Conservation (phyloP, 2,888 invertebrate species). For the Halocaridina rubra region DNA sequence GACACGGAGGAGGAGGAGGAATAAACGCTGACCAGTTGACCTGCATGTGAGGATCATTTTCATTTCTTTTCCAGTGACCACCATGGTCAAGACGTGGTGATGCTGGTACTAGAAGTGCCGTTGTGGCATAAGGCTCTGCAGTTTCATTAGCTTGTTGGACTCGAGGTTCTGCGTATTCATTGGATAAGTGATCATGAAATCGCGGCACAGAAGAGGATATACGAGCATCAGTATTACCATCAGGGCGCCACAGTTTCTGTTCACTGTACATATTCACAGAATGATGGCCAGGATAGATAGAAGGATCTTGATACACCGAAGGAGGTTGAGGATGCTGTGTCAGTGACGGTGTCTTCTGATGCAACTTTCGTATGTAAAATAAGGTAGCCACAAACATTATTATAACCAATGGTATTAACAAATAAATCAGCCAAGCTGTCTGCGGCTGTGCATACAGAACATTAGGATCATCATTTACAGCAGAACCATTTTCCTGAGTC, state of each 20-base stretch:
- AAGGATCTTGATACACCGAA: slow-evolving; percentile 32
- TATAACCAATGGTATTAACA: slow-evolving; percentile 51
- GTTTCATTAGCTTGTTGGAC: background rate
- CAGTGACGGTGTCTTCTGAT: slow-evolving; percentile 33
- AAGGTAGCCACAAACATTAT: slow-evolving; percentile 35
- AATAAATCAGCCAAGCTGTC: slow-evolving; percentile 48
- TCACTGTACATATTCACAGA: slow-evolving; percentile 62
- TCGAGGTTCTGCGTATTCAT: slow-evolving; percentile 60
- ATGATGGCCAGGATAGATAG: slow-evolving; percentile 30
- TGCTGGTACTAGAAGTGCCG: background rate
- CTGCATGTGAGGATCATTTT: slow-evolving; percentile 8
- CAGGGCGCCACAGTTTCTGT: slow-evolving; percentile 55
- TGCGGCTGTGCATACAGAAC: slow-evolving; percentile 47
- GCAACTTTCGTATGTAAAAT: slow-evolving; percentile 33
- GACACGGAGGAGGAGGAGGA: slow-evolving; percentile 34
- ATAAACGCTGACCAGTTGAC: slow-evolving; percentile 42
- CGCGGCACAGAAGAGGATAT: slow-evolving; percentile 36
- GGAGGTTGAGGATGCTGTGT: slow-evolving; percentile 16
- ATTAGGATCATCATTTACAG: background rate
- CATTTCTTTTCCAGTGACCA: background rate
- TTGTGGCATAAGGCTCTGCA: slow-evolving; percentile 20
- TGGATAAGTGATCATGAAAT: slow-evolving; percentile 37
- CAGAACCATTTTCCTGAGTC: background rate
- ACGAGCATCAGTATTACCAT: slow-evolving; percentile 36
- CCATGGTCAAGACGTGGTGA: background rate